Conservation (phyloP, 2,888 invertebrate species). For the Agriopis leucophaearia region DNA sequence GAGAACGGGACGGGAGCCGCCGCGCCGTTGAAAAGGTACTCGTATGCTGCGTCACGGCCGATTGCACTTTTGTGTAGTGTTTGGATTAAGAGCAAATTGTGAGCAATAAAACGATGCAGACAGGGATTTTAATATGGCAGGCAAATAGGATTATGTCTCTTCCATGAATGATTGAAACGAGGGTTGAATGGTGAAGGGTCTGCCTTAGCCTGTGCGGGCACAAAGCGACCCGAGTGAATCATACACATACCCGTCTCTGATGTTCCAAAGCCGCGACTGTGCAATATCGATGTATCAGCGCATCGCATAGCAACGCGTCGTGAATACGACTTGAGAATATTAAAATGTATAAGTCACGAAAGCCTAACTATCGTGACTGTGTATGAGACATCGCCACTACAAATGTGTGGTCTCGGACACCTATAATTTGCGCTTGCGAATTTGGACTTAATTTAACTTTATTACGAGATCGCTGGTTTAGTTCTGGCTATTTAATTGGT, state of each 20-base stretch:
- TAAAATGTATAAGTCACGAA: constrained; percentile 79
- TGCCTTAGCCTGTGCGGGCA: background rate
- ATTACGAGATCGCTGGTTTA: constrained; percentile 17
- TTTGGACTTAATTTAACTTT: constrained; percentile 27
- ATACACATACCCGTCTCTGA: constrained; percentile 8
- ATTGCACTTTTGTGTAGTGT: constrained; percentile 48
- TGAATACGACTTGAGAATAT: constrained; percentile 64
- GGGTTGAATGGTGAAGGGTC: constrained; percentile 26
- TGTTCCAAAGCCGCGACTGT: constrained; percentile 31
- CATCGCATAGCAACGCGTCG: constrained; percentile 74
- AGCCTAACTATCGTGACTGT: constrained; percentile 62
- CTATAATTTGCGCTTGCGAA: constrained; percentile 41
- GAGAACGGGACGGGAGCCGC: constrained; percentile 20
- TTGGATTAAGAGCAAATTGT: constrained; percentile 47
- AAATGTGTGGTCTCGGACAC: constrained; percentile 53
- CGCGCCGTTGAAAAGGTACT: constrained; percentile 44
- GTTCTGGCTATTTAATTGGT: constrained; percentile 26
- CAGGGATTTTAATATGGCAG: constrained; percentile 39
- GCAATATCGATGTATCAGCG: constrained; percentile 75
- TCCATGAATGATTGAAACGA: constrained; percentile 32
- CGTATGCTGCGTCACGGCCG: constrained; percentile 44
- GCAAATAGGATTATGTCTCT: constrained; percentile 43
- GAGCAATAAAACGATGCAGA: constrained; percentile 44
- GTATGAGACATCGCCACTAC: constrained; percentile 53
- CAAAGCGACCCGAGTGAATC: constrained; percentile 23